These are phyloP conservation scores for Cephus spinipes DNA, from an alignment of 2,888 invertebrate species.

Conservation along the genomic window DNA sequence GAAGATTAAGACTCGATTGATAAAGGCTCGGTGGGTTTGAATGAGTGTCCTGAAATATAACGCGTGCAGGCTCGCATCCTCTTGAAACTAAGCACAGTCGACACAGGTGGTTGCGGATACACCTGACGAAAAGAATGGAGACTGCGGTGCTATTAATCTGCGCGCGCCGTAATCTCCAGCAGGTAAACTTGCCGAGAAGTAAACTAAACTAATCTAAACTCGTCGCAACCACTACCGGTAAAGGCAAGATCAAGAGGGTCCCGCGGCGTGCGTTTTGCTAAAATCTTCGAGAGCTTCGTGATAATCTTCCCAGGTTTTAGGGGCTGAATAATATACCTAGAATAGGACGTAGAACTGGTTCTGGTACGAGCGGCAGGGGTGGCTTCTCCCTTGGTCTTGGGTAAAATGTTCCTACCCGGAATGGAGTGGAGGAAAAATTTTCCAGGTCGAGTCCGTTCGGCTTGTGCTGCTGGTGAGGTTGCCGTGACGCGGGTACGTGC, in stretches of 20 bases:
- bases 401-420: background rate
- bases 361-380: background rate
- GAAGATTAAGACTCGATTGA: background rate
- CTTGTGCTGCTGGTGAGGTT: background rate
- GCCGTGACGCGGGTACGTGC: slow-evolving; percentile 12
- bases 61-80: background rate
- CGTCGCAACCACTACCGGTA: slow-evolving; percentile 47
- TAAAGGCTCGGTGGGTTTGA: background rate
- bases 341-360: background rate
- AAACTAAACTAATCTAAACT: slow-evolving; percentile 64
- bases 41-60: background rate
- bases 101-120: background rate
- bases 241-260: slow-evolving; percentile 29
- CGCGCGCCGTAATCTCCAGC: slow-evolving; percentile 53
- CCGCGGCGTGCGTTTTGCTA: slow-evolving; percentile 8
- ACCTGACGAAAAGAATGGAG: slow-evolving; percentile 60
- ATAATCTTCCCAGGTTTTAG: background rate
- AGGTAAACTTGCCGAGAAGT: slow-evolving; percentile 59
- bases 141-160: slow-evolving; percentile 58
- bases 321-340: background rate
- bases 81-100: background rate
- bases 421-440: background rate
- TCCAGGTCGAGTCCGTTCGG: background rate
- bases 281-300: background rate
- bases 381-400: background rate